phyloP scores from a whole-genome alignment of 2,113 vertebrate species.

The Notothenia coriiceps region DNA sequence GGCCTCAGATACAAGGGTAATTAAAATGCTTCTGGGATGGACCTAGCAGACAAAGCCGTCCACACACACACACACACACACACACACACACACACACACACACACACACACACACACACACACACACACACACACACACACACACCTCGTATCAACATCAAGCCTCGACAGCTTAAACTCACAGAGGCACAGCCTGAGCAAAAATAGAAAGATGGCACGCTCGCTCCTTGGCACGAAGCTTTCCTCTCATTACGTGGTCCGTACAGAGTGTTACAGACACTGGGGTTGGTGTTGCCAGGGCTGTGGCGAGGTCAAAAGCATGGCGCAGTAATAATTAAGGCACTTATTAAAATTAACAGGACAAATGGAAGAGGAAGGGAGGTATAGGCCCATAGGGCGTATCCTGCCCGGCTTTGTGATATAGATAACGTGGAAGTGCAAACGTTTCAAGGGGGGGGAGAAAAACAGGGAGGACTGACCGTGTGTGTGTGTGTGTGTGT shows the following conservation, averaged over 20 bases:
- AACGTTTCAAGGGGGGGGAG: slow-evolving; percentile 55
- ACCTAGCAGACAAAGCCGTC: slow-evolving; percentile 43
- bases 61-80: slow-evolving; percentile 23
- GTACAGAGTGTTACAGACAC: slow-evolving; percentile 62
- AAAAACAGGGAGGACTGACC: slow-evolving; percentile 49
- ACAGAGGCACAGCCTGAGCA: slow-evolving; percentile 49
- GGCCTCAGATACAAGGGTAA: slow-evolving; percentile 37
- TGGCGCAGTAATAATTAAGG: slow-evolving; percentile 65
- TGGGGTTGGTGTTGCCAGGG: slow-evolving; percentile 46
- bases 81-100: slow-evolving; percentile 7
- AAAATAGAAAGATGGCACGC: slow-evolving; percentile 71
- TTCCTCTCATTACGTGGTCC: slow-evolving; percentile 59
- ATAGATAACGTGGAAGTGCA: slow-evolving; percentile 60
- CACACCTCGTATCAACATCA: slow-evolving; percentile 38
- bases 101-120: slow-evolving; percentile 7
- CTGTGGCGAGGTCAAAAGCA: slow-evolving; percentile 68
- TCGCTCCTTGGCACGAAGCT: slow-evolving; percentile 65
- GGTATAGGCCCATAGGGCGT: slow-evolving; percentile 40
- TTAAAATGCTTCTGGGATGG: slow-evolving; percentile 30
- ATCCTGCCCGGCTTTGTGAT: slow-evolving; percentile 53
- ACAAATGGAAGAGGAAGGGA: slow-evolving; percentile 37
- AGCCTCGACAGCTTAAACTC: slow-evolving; percentile 53
- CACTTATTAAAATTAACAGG: slow-evolving; percentile 77
- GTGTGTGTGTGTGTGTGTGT: slow-evolving; percentile 35
- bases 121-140: background rate